A percentile compares a stretch with the other conserved stretches of the same genome.
Evolutionary conservation across 2,797 vertebrate species (phyloP).

Genomic region (Cynodonichthys magdalenae): DNA sequence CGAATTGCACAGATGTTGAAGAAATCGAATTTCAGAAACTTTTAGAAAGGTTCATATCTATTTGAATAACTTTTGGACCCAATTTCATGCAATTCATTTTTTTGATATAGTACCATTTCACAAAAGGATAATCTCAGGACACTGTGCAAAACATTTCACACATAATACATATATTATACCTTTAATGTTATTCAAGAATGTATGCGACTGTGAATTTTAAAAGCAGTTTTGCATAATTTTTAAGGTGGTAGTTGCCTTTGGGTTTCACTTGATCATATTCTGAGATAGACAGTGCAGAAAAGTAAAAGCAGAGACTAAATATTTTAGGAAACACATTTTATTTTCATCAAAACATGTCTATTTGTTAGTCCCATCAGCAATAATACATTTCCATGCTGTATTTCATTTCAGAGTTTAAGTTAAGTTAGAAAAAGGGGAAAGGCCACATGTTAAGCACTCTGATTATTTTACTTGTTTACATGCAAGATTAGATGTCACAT

Average conservation of each 20-base stretch:
- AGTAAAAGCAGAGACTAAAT: slow-evolving; percentile 2
- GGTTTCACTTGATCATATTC: background rate
- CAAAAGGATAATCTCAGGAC: too few species aligned
- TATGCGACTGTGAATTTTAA: background rate
- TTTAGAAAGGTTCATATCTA: too few species aligned
- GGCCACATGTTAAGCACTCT: slow-evolving; percentile 53
- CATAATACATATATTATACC: too few species aligned
- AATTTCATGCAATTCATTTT: too few species aligned
- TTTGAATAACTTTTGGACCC: too few species aligned
- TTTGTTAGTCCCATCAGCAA: slow-evolving; percentile 30
- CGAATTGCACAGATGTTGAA: background rate
- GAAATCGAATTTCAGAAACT: too few species aligned
- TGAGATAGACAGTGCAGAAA: background rate
- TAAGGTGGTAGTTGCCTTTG: background rate
- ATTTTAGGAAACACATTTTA: slow-evolving; percentile 55
- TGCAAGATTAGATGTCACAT: slow-evolving; percentile 46
- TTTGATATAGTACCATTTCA: too few species aligned
- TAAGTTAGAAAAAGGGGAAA: slow-evolving; percentile 50
- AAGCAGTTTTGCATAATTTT: background rate
- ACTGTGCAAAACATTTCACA: too few species aligned
- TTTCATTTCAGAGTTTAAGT: slow-evolving; percentile 40
- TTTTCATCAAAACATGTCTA: slow-evolving; percentile 47
- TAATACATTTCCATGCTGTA: slow-evolving; percentile 36
- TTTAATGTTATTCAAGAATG: background rate
- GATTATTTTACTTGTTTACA: slow-evolving; percentile 28